A percentile compares a stretch with the other conserved stretches of the same genome.
Conservation (phyloP, 2,797 vertebrate genomes). For the Acanthiza pusilla region DNA sequence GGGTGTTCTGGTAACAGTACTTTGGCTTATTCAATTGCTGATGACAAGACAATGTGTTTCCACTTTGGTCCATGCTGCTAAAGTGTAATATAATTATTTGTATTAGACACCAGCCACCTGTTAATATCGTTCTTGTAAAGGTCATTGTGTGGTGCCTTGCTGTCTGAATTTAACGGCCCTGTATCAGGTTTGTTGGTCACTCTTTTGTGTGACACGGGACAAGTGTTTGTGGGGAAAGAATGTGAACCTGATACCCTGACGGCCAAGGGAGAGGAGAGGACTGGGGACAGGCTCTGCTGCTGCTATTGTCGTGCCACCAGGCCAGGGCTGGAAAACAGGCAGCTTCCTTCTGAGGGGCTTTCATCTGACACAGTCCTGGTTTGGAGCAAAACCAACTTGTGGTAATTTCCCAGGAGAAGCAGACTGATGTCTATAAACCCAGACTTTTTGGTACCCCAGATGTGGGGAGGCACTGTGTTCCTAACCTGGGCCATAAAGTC, state of each 20-base stretch:
- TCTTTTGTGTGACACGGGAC: constrained; percentile 66
- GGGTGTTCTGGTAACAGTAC: background rate
- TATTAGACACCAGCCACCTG: constrained; percentile 82
- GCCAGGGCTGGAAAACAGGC: background rate
- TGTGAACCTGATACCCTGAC: constrained; percentile 47
- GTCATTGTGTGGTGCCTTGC: constrained; percentile 77
- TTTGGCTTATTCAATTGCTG: constrained; percentile 76
- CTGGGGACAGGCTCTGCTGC: background rate
- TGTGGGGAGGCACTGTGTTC: background rate
- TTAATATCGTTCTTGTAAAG: constrained; percentile 85
- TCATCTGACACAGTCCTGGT: background rate
- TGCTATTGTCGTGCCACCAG: background rate
- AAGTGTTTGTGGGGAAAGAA: constrained; percentile 72
- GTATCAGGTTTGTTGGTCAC: constrained; percentile 72
- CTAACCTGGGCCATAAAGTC: background rate
- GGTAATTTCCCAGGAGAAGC: background rate
- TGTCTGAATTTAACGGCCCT: constrained; percentile 70
- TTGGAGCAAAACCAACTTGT: background rate
- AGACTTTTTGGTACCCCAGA: background rate
- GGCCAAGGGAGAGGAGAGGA: background rate
- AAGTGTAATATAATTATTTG: constrained; percentile 82
- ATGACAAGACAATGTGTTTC: constrained; percentile 83
- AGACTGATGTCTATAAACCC: background rate
- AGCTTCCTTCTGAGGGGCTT: background rate
- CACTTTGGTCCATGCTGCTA: constrained; percentile 69